Evolutionary conservation across 2,113 vertebrate genomes (phyloP).

Genomic region (Sylvia atricapilla): DNA sequence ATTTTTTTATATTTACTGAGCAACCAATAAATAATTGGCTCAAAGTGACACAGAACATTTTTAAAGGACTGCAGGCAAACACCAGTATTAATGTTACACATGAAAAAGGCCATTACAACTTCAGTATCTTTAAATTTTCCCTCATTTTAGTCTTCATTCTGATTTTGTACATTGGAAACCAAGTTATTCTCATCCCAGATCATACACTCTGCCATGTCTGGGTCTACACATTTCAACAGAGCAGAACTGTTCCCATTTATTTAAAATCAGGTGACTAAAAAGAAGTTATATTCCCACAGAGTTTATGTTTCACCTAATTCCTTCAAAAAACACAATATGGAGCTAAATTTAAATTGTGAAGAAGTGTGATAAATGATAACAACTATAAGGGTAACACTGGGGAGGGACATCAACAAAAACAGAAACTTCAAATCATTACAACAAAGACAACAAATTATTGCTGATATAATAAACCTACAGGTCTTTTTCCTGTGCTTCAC

Average conservation of each 20-base stretch:
- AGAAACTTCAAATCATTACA: background rate
- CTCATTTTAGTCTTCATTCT: background rate
- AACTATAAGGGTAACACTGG: background rate
- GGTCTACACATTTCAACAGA: background rate
- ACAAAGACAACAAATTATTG: background rate
- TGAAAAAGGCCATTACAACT: background rate
- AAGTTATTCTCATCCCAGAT: background rate
- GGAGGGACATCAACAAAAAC: background rate
- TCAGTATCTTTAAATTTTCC: background rate
- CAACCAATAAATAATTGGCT: background rate
- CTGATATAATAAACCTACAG: background rate
- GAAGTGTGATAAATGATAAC: background rate
- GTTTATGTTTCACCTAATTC: background rate
- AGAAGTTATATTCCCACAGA: background rate
- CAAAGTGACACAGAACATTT: background rate
- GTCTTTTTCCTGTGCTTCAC: background rate
- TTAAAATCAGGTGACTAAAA: background rate
- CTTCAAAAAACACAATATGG: background rate
- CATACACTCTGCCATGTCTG: background rate
- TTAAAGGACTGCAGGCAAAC: background rate
- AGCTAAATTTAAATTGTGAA: background rate
- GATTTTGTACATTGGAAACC: background rate
- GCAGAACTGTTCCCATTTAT: background rate
- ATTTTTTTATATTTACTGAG: background rate
- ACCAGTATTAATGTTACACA: fast-evolving